Base-by-base conservation (phyloP, 2,113 vertebrate species). In the Eurypyga helias region DNA sequence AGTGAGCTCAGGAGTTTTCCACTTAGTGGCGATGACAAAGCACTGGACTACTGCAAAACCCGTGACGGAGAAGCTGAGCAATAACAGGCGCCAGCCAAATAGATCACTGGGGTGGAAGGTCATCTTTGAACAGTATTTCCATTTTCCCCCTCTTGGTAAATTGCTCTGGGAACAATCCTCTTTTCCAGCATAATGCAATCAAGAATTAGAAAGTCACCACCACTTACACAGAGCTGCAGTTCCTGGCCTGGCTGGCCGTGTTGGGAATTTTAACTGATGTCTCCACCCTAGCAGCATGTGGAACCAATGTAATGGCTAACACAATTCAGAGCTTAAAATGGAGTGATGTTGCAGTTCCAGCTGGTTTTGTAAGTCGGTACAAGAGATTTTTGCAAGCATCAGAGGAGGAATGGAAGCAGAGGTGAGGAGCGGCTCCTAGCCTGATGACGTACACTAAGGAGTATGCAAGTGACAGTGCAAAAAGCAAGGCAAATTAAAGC, bases 301-400 rank as follows among this genome's bases (percentile, higher is more conserved):
- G 80, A 89, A 72, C 62, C 66, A 82, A 76, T 91, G 90, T 93
- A 89, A 96, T 84, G 91, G 95, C 93, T 96, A 97, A 96, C 34
- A 95, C 87, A 95, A 95, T 91, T 94, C 93, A 89, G 87, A 90
- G 90, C 85, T 58, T 72, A 93, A 97, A 96, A 97, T 95, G 97
- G 98, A 97, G 96, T n/a, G 78, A 82, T 66, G 78, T 2, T 93
- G 96, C 86, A 48, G 48, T 61, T 95, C 96, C 81, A 85, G 90
- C 94, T 72, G 84, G 23, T 93, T 51, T 31, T 62, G 8, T 86
- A 93, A 96, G 83, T 89, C 72, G 33, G 41, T 8, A 83, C 51
- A 67, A 45, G 94, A 80, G 70, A 83, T 62, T 85, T 87, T 91
- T n/a, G 64, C 84, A 82, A 82, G 72, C 78, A 6, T 17, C 46